Conservation (phyloP, 2,113 vertebrate species). For the Poicephalus meyeri region DNA sequence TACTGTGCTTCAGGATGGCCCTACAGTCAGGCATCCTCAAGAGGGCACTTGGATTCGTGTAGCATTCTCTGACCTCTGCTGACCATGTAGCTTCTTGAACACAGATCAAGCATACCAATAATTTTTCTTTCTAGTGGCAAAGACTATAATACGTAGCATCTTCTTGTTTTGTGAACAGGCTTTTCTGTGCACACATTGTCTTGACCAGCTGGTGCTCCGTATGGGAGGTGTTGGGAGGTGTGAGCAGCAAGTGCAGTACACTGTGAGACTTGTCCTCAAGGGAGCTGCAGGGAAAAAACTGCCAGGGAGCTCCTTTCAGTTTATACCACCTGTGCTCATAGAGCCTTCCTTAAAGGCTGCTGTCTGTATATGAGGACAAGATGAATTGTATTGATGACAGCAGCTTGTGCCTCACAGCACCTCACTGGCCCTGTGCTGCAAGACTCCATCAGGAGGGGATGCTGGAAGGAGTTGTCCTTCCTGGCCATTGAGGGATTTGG, state of each 20-base stretch:
- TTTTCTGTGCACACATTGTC: accelerated
- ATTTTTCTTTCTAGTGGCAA: not conserved
- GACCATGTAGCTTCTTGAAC: not conserved
- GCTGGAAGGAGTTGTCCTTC: not conserved
- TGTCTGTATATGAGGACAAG: not conserved
- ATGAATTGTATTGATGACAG: not conserved
- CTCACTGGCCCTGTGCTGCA: not conserved
- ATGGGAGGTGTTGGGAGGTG: not conserved
- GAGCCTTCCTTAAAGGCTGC: not conserved
- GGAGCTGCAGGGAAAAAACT: not conserved
- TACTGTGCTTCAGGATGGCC: not conserved
- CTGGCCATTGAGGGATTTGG: accelerated
- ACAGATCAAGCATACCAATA: not conserved
- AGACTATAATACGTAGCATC: too few species aligned
- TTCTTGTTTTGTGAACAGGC: accelerated
- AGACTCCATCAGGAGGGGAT: accelerated
- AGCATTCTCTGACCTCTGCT: not conserved
- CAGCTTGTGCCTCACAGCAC: not conserved
- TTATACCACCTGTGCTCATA: accelerated
- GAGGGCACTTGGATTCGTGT: not conserved
- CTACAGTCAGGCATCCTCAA: not conserved
- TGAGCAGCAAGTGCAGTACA: too few species aligned
- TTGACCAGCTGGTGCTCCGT: not conserved
- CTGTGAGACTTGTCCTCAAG: not conserved
- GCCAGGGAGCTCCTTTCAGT: not conserved